A percentile compares a stretch with the other conserved stretches of the same genome.
Evolutionary conservation across 1,140 invertebrate species (phyloP).

Genomic region (Meteorus sp.): DNA sequence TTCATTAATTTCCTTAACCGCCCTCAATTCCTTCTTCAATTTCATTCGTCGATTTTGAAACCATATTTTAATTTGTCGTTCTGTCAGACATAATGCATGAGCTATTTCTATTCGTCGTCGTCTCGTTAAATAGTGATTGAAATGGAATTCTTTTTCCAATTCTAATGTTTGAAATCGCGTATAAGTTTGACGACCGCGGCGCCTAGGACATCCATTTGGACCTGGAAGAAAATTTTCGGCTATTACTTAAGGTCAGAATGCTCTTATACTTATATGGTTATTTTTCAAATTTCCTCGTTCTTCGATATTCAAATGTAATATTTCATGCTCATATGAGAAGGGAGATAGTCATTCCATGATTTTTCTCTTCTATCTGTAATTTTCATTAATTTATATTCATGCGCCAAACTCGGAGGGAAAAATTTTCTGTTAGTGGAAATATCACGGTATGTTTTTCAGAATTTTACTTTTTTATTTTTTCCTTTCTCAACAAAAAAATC

Average conservation of each 20-base stretch:
- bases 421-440: no score
- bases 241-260: constrained; percentile 26
- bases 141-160: constrained; percentile 98
- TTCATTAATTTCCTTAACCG: constrained; percentile 94
- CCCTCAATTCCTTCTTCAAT: constrained; percentile 92
- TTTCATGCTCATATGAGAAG: neutral
- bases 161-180: constrained; percentile 93
- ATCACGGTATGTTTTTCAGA: no score
- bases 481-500: constrained; percentile 14
- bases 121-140: constrained; percentile 95
- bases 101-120: constrained; percentile 96
- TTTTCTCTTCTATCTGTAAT: no score
- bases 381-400: no score
- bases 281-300: constrained; percentile 17
- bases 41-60: constrained; percentile 98
- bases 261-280: neutral
- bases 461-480: no score
- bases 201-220: constrained; percentile 92
- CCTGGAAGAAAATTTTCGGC: constrained; percentile 68
- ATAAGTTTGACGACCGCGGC: constrained; percentile 94
- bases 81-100: constrained; percentile 92
- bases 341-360: no score
- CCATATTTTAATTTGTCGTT: constrained; percentile 97
- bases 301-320: constrained; percentile 21
- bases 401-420: no score